Evolutionary conservation across 2,113 vertebrate genomes (phyloP).

Genomic region (Saguinus midas): DNA sequence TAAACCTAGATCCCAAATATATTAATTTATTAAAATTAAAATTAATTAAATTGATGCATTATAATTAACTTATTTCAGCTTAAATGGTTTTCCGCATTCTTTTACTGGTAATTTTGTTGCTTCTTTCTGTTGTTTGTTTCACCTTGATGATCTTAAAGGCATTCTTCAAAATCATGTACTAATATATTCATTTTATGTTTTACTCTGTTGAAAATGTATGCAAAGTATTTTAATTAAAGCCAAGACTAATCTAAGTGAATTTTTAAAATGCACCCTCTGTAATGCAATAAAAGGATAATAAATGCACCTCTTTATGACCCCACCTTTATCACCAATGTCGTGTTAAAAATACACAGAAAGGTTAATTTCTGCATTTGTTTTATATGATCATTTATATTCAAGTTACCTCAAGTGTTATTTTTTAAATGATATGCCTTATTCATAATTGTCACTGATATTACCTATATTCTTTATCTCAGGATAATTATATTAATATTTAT

Average conservation of each 20-base stretch:
- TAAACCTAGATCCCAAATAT: background rate
- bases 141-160: constrained; percentile 56
- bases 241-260: constrained; percentile 62
- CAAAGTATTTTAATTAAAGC: constrained; percentile 79
- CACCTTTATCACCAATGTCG: constrained; percentile 56
- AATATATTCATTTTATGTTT: constrained; percentile 72
- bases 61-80: background rate
- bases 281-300: constrained; percentile 55
- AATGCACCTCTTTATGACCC: constrained; percentile 49
- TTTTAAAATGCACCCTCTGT: constrained; percentile 53
- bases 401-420: background rate
- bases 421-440: background rate
- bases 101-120: constrained; percentile 71
- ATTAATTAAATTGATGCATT: background rate
- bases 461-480: background rate
- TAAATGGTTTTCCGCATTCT: background rate
- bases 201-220: constrained; percentile 63
- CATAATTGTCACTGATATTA: background rate
- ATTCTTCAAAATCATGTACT: constrained; percentile 61
- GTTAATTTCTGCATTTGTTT: constrained; percentile 51
- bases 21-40: constrained; percentile 3
- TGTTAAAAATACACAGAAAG: constrained; percentile 61
- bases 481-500: constrained; percentile 37
- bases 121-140: constrained; percentile 68
- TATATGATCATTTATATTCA: constrained; percentile 39